Evolutionary conservation across 2,113 vertebrate genomes (phyloP), one percentile per base, ranked within the genome.

Genomic region (Scomber japonicus): DNA sequence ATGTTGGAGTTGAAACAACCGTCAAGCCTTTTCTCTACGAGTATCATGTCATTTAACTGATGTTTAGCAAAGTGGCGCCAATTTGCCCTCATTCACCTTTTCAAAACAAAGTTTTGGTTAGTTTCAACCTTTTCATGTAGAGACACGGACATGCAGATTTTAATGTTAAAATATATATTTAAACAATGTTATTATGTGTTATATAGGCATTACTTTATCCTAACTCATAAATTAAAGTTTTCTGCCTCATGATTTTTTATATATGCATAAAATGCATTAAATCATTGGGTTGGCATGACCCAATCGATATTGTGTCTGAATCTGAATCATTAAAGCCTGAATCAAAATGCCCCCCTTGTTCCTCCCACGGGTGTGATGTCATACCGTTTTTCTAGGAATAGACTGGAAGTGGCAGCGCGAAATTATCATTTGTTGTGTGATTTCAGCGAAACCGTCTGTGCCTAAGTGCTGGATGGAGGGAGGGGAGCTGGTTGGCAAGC

Each of bases 391-490:
- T 12, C 3, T 3, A 55, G 15, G 35, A 55, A 35, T 17, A n/a
- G n/a, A 57, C 53, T 67, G 24, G 15, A 53, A 56, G 68, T 67
- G 50, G 46, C 46, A 45, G 49, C 9, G 19, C 5, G n/a, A 21
- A 72, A 57, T 74, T 0, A 65, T 44, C 30, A 56, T 71, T 70
- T 68, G 30, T 80, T 27, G 50, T 81, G 3, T 80, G 76, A 66
- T 91, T 83, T 46, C 90, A 98, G 97, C 89, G 60, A 95, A 93
- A 3, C 97, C 97, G 0, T 94, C 94, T 0, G 64, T 80, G 16
- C 97, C 97, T 0, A 89, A 92, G 90, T 98, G 97, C 84, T 96
- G 94, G 96, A 71, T 86, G 8, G 94, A 97, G 56, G 96, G 96
- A 15, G 89, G 88, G 15, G 66, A 93, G 75, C 30, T 75, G 0